A percentile compares a stretch with the other conserved stretches of the same genome.
phyloP scores from a whole-genome alignment of 2,888 invertebrate species.

The Piscicola geometra region DNA sequence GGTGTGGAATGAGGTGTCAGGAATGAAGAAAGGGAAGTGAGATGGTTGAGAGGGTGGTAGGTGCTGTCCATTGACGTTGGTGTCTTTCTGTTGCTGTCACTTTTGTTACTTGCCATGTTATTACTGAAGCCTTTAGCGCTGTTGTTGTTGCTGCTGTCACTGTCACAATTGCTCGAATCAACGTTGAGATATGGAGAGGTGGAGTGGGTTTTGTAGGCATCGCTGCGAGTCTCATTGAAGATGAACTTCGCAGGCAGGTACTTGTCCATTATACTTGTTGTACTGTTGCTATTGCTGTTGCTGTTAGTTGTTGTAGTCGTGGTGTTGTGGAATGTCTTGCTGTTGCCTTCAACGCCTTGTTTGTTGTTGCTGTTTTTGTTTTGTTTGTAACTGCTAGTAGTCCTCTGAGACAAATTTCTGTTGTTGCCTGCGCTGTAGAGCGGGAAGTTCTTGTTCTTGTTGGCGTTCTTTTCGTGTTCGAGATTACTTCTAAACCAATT shows the following conservation, averaged over 20 bases:
- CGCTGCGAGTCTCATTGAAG: background rate
- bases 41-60: conserved; percentile 11
- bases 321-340: background rate
- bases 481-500: conserved; percentile 14
- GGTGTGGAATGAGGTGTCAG: background rate
- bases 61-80: background rate
- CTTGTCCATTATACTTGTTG: background rate
- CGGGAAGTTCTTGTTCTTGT: background rate
- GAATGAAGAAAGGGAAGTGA: background rate
- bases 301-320: background rate
- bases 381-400: background rate
- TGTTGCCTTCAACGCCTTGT: background rate
- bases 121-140: background rate
- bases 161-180: background rate
- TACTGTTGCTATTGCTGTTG: background rate
- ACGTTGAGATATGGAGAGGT: background rate
- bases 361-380: background rate
- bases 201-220: background rate
- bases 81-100: background rate
- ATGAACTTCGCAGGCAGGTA: conserved; percentile 6
- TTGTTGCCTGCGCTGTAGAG: background rate
- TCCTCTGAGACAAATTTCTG: background rate
- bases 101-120: background rate
- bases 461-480: background rate
- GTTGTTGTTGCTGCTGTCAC: background rate